Conservation (phyloP, 2,888 invertebrate genomes). For the Ormyrus labotus region DNA sequence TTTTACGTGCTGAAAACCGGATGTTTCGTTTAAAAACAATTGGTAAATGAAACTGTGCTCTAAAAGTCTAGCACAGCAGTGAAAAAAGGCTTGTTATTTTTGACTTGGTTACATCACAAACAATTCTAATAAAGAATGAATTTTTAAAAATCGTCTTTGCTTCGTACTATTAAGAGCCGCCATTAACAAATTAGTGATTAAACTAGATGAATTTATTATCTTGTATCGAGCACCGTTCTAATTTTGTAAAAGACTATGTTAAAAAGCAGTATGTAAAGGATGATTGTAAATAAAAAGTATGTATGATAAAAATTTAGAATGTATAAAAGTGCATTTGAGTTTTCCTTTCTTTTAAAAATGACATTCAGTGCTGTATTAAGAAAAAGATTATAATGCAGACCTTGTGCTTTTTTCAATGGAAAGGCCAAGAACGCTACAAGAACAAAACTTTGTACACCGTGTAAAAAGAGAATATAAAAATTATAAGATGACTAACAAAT, state of each 20-base stretch:
- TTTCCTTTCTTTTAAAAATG: constrained; percentile 32
- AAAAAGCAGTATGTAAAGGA: constrained; percentile 26
- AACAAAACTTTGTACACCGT: constrained; percentile 54
- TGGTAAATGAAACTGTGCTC: neutral
- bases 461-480: constrained; percentile 54
- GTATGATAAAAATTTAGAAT: constrained; percentile 49
- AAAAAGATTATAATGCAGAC: constrained; percentile 31
- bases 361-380: constrained; percentile 26
- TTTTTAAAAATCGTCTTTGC: neutral
- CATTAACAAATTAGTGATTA: neutral
- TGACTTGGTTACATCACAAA: constrained; percentile 2
- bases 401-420: constrained; percentile 20
- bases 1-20: constrained; percentile 28
- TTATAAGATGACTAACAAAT: constrained; percentile 49
- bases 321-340: constrained; percentile 40
- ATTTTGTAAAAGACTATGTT: constrained; percentile 9
- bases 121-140: neutral
- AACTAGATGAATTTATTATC: neutral
- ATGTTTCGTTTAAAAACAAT: constrained; percentile 17
- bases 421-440: constrained; percentile 24
- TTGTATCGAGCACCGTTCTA: neutral
- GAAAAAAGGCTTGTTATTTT: constrained; percentile 14
- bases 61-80: neutral
- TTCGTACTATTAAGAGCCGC: constrained; percentile 1
- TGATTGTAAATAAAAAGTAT: constrained; percentile 44